Percentiles rank a stretch among this genome's conserved stretches.
These are phyloP conservation scores for Drosophila tropicalis DNA, from an alignment of 1,140 invertebrate genomes.

Conservation along the genomic window DNA sequence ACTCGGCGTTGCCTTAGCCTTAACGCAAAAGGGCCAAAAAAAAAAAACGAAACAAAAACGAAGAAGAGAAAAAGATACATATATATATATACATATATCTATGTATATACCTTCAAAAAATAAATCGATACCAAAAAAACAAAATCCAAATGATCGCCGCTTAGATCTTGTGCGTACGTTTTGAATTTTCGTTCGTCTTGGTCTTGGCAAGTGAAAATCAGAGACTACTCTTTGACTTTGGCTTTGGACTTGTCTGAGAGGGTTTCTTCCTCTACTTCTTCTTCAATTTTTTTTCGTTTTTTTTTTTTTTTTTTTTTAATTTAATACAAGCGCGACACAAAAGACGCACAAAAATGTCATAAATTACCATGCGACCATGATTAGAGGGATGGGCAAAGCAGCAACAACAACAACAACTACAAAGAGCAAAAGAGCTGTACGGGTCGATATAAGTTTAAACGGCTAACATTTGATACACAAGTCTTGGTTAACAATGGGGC, in stretches of 20 bases:
- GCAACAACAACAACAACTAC: conserved; percentile 6
- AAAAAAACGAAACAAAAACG: conserved; percentile 15
- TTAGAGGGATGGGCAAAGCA: conserved; percentile 17
- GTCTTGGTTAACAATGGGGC: conserved; percentile 20
- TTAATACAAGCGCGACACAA: conserved; percentile 81
- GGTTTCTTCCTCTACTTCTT: conserved; percentile 18
- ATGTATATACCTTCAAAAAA: conserved; percentile 34
- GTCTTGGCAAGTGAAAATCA: conserved; percentile 66
- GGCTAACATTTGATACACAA: conserved; percentile 40
- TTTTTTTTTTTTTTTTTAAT: conserved; percentile 51
- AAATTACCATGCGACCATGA: conserved; percentile 75
- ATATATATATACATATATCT: too few species aligned
- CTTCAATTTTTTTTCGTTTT: conserved; percentile 46
- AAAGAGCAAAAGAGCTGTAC: conserved; percentile 7
- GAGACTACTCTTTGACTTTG: conserved; percentile 59
- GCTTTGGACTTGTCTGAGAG: conserved; percentile 39
- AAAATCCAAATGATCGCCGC: conserved; percentile 70
- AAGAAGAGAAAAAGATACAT: conserved; percentile 14
- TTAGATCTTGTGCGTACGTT: conserved; percentile 73
- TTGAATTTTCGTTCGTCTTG: conserved; percentile 73
- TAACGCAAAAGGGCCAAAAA: conserved; percentile 52
- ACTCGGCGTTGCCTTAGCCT: conserved; percentile 35
- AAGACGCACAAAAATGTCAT: conserved; percentile 82
- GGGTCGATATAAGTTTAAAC: conserved; percentile 12
- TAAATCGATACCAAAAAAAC: conserved; percentile 66